A percentile compares a stretch with the other conserved stretches of the same genome.
These are phyloP conservation scores for Scyliorhinus canicula DNA, from an alignment of 2,797 vertebrate genomes.

Conservation along the genomic window DNA sequence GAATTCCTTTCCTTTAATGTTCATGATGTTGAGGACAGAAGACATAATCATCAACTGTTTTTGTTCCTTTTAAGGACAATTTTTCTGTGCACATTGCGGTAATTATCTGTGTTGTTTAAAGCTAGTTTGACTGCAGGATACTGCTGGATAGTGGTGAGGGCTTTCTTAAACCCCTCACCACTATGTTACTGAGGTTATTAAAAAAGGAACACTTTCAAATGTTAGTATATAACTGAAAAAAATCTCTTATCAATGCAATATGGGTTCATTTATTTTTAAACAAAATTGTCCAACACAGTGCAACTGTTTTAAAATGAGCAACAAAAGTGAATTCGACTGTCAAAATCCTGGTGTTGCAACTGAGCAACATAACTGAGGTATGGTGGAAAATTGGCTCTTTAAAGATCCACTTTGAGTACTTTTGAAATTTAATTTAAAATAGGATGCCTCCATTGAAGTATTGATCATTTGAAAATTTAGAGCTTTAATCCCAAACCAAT, in stretches of 20 bases:
- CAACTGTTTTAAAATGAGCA: background rate
- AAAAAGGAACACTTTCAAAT: slow-evolving; percentile 5
- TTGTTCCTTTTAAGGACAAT: slow-evolving; percentile 21
- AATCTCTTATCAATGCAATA: slow-evolving; percentile 13
- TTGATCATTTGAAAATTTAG: background rate
- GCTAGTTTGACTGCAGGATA: slow-evolving; percentile 9
- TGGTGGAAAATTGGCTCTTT: background rate
- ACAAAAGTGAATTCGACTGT: background rate
- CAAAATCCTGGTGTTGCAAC: background rate
- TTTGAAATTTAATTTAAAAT: background rate
- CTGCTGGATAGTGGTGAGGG: background rate
- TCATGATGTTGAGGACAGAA: slow-evolving; percentile 37
- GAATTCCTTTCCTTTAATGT: slow-evolving; percentile 36
- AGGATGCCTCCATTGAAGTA: background rate
- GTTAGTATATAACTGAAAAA: background rate
- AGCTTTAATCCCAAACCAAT: background rate
- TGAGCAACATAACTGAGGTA: background rate
- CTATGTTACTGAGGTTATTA: slow-evolving; percentile 13
- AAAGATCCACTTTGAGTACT: background rate
- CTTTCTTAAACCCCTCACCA: background rate
- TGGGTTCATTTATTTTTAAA: background rate
- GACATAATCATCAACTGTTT: slow-evolving; percentile 38
- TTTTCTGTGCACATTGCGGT: slow-evolving; percentile 31
- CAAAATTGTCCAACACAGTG: background rate
- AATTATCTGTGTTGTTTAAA: slow-evolving; percentile 34